phyloP scores from a whole-genome alignment of 2,113 vertebrate genomes.

The Blennius ocellaris region DNA sequence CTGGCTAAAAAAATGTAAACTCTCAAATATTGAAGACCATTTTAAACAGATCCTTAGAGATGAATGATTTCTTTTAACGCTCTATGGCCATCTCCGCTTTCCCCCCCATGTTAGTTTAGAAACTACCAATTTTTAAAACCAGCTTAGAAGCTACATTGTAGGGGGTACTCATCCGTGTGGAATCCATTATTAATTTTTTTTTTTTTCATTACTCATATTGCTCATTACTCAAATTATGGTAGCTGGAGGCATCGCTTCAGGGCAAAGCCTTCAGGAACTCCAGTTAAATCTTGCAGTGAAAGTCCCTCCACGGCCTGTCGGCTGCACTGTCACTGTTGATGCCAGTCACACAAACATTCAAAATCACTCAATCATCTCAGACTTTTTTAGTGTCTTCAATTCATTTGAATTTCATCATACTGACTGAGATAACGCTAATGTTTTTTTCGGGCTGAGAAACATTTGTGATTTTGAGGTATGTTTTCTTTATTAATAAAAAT shows the following conservation, averaged over 20 bases:
- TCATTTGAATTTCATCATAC: no score
- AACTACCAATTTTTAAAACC: background rate
- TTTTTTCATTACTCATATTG: constrained; percentile 20
- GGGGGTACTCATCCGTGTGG: background rate
- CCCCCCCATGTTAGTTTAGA: constrained; percentile 2
- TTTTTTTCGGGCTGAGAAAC: no score
- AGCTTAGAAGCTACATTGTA: background rate
- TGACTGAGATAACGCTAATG: no score
- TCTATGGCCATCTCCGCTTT: background rate
- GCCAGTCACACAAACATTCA: no score
- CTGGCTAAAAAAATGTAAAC: no score
- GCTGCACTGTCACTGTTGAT: background rate
- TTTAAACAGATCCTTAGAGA: no score
- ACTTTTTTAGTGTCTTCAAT: no score
- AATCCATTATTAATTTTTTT: constrained; percentile 1
- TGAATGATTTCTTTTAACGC: no score
- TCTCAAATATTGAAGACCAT: no score
- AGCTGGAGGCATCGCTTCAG: constrained; percentile 28
- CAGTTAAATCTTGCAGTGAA: constrained; percentile 25
- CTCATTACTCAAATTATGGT: constrained; percentile 33
- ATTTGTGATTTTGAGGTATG: no score
- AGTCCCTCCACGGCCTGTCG: background rate
- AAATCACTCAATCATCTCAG: no score
- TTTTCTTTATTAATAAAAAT: no score
- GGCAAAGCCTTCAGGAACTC: constrained; percentile 24